phyloP scores from a whole-genome alignment of 2,113 vertebrate genomes.

The Microtus richardsoni region DNA sequence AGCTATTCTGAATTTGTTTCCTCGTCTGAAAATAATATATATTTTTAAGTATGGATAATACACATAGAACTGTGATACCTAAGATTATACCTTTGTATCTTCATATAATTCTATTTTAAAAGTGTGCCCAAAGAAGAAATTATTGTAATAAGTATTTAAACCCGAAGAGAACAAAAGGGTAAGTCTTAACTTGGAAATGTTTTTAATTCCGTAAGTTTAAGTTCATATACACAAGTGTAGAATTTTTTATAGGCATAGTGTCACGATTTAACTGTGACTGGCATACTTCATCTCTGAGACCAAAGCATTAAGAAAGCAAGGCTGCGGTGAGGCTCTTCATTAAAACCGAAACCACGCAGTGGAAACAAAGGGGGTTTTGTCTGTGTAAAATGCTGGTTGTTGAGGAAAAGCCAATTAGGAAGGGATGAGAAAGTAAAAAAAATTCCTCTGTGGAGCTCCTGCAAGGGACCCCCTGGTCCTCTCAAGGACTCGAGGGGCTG shows the following conservation, averaged over 20 bases:
- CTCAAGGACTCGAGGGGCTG: slow-evolving; percentile 3
- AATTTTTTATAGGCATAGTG: not conserved
- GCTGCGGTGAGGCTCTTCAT: slow-evolving; percentile 30
- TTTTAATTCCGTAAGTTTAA: slow-evolving; percentile 56
- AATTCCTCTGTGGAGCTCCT: slow-evolving; percentile 56
- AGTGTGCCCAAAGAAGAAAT: slow-evolving; percentile 44
- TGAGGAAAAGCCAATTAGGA: slow-evolving; percentile 72
- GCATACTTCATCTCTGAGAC: slow-evolving; percentile 24
- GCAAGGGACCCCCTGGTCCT: slow-evolving; percentile 58
- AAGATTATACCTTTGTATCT: not conserved
- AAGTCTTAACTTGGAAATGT: slow-evolving; percentile 47
- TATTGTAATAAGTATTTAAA: slow-evolving; percentile 43
- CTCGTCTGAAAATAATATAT: not conserved
- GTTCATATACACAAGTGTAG: not conserved
- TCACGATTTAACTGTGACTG: slow-evolving; percentile 35
- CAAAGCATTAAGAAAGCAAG: slow-evolving; percentile 57
- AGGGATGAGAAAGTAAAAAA: slow-evolving; percentile 42
- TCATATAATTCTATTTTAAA: slow-evolving; percentile 2
- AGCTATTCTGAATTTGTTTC: slow-evolving; percentile 44
- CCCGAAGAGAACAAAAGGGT: not conserved
- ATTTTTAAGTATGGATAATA: not conserved
- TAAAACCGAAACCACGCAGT: slow-evolving; percentile 56
- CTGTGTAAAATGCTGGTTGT: slow-evolving; percentile 52
- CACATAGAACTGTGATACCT: not conserved
- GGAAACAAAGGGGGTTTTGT: slow-evolving; percentile 59